Conservation (phyloP, 2,888 invertebrate species). For the Leucoma salicis region DNA sequence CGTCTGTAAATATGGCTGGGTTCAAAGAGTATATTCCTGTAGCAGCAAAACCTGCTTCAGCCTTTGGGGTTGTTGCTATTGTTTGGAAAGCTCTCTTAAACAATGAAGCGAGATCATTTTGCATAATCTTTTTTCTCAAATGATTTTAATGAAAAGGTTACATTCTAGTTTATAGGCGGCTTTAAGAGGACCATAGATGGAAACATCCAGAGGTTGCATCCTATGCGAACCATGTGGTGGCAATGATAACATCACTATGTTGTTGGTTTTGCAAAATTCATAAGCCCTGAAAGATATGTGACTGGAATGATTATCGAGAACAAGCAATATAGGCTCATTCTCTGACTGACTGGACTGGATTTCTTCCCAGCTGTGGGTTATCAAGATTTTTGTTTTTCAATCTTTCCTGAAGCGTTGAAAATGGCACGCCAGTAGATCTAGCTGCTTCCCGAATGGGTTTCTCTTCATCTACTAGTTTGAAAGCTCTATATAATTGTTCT, state of each 20-base stretch:
- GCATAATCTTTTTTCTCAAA: conserved; percentile 15
- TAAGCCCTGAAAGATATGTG: background rate
- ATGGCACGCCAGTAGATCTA: too few relatives aligned
- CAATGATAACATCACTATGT: conserved; percentile 20
- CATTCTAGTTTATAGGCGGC: conserved; percentile 15
- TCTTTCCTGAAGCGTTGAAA: too few relatives aligned
- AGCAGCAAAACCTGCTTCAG: background rate
- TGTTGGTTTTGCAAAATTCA: conserved; percentile 3
- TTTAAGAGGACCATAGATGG: conserved; percentile 13
- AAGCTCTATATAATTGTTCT: too few relatives aligned
- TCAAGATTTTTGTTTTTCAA: too few relatives aligned
- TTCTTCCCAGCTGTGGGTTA: too few relatives aligned
- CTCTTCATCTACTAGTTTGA: too few relatives aligned
- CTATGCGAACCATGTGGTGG: conserved; percentile 26
- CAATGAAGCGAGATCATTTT: conserved; percentile 17
- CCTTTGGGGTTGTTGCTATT: conserved; percentile 14
- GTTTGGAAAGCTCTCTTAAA: conserved; percentile 20
- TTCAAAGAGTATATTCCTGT: conserved; percentile 26
- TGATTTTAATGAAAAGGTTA: conserved; percentile 7
- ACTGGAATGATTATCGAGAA: conserved; percentile 7
- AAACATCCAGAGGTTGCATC: conserved; percentile 6
- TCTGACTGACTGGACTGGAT: too few relatives aligned
- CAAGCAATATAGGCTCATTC: conserved; percentile 1
- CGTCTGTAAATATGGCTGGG: conserved; percentile 11
- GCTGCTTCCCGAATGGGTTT: too few relatives aligned